A percentile compares a stretch with the other conserved stretches of the same genome.
Evolutionary conservation across 2,113 vertebrate genomes (phyloP).

Genomic region (Cololabis saira): DNA sequence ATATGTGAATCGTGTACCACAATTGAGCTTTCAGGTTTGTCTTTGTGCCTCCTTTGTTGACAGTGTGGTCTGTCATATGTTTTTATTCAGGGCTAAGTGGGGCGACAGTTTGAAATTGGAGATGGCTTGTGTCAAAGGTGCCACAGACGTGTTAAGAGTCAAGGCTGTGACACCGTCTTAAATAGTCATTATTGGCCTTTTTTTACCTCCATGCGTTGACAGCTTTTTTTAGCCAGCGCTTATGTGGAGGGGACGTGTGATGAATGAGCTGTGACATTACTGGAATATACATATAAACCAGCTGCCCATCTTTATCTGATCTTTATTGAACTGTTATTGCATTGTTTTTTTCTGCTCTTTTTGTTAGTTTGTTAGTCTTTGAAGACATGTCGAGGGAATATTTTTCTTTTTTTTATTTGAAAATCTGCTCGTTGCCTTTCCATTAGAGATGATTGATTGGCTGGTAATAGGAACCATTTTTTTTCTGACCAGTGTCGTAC

Average conservation of each 20-base stretch:
- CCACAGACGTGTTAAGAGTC: constrained; percentile 39
- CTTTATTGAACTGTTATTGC: neutral
- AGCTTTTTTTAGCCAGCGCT: constrained; percentile 26
- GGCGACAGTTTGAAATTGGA: neutral
- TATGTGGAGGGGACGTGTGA: constrained; percentile 4
- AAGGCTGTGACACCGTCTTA: constrained; percentile 29
- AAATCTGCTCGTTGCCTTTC: too few species aligned
- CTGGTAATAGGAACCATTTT: too few species aligned
- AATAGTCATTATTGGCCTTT: constrained; percentile 47
- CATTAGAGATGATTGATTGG: too few species aligned
- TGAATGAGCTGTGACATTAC: constrained; percentile 37
- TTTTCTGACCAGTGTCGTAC: too few species aligned
- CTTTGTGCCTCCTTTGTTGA: neutral
- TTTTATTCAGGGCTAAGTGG: neutral
- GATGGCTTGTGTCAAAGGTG: constrained; percentile 35
- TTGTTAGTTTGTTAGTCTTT: neutral
- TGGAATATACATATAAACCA: constrained; percentile 37
- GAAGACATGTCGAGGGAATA: too few species aligned
- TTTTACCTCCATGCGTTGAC: constrained; percentile 22
- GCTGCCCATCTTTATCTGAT: constrained; percentile 23
- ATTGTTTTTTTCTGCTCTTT: neutral
- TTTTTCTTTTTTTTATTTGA: too few species aligned
- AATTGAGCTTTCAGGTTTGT: neutral
- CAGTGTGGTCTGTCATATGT: neutral
- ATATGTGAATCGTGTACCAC: neutral